Base-by-base conservation (phyloP, 2,113 vertebrate species). In the Malurus elegans region DNA sequence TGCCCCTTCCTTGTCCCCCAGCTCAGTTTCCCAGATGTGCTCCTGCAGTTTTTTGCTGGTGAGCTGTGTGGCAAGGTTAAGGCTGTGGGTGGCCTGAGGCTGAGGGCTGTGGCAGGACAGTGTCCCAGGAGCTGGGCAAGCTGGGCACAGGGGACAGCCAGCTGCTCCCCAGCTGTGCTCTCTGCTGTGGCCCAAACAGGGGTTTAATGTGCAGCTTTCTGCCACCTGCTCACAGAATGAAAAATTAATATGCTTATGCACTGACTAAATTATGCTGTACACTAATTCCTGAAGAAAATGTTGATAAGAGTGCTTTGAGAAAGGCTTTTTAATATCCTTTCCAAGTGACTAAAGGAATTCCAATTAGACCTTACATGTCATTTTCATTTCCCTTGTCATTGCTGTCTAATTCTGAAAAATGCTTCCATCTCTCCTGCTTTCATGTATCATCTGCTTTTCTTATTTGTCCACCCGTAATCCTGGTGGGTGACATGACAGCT, bases 221-320 rank as follows among this genome's bases (percentile, higher is more conserved):
- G 58, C 47, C 88, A 86, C 93, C 70, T 90, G 40, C 66, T 91
- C 20, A 1, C 31, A 57, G 62, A 91, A 50, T 91, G 61, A 91
- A 95, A 97, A 95, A 92, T 95, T 94, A 96, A 95, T 93, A 74
- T 90, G 93, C 93, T 95, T 92, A 93, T 92, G 60, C 3, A 1
- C 78, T 86, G 64, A 64, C 74, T 97, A 95, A 95, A 97, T 95
- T 95, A 97, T 83, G 76, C 75, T 87, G 45, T 86, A 78, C 45
- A 76, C 67, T 97, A 95, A 96, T 96, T 96, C 96, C 84, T 90
- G 88, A 81, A 88, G 78, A 94, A 97, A 95, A 73, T 86, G 72
- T 94, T 96, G 95, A 96, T 97, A 97, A 95, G 86, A 71, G 65
- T 53, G 50, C 78, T 94, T 92, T 66, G 82, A 87, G 86, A 90